Evolutionary conservation across 2,113 vertebrate genomes (phyloP).

Genomic region (Nesoenas mayeri): DNA sequence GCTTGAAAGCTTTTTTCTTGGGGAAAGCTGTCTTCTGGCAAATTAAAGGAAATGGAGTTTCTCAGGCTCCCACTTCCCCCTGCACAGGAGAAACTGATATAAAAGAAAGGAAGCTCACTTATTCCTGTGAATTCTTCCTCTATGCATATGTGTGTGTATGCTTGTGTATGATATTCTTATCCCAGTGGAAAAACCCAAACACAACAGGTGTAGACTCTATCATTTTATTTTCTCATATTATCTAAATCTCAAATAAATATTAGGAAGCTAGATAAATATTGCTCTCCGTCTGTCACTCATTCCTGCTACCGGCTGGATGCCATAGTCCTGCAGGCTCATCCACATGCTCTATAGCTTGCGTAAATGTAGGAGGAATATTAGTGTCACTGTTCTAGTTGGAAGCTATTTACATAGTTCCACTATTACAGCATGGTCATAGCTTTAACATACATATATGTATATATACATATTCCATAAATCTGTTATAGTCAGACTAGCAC

Average conservation of each 20-base stretch:
- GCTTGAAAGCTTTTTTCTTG: slow-evolving; percentile 2
- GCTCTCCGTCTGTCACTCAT: background rate
- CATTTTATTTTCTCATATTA: background rate
- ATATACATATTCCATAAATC: background rate
- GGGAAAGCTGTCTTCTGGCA: background rate
- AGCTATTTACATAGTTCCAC: background rate
- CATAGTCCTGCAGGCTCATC: background rate
- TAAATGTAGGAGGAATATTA: background rate
- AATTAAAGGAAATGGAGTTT: slow-evolving; percentile 14
- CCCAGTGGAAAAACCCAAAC: background rate
- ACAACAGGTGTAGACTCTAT: background rate
- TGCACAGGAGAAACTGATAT: background rate
- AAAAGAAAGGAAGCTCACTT: background rate
- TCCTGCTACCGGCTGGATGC: background rate
- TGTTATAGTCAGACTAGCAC: background rate
- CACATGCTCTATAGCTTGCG: background rate
- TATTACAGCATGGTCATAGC: background rate
- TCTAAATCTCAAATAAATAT: background rate
- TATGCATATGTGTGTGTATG: background rate
- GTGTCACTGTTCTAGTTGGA: background rate
- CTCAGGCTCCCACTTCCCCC: background rate
- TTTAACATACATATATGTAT: background rate
- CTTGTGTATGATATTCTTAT: background rate
- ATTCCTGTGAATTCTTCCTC: background rate
- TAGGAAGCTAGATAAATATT: background rate